Base-by-base conservation (phyloP, 2,888 invertebrate genomes). In the Drosophila robusta region DNA sequence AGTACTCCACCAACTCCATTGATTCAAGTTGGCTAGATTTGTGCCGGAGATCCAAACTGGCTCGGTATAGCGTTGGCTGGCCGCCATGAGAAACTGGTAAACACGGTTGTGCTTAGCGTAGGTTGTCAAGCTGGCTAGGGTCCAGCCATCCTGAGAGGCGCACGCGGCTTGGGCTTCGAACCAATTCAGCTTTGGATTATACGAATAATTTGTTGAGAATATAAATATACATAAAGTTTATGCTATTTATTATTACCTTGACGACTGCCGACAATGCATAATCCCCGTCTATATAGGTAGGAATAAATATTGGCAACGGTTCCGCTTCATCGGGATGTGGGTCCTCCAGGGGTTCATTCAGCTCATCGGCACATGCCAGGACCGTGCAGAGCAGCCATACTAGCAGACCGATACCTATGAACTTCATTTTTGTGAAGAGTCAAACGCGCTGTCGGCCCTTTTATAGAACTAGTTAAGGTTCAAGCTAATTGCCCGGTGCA, bases 361-460 rank as follows among this genome's bases (percentile, higher is more conserved):
- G 22, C 6, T 41, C 22, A n/a, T 32, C 24, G 11, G 61, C 57
- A 18, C 4, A 38, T 1, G 51, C 14, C 44, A 61, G 2, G 6
- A 38, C 9, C 11, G 49, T 12, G 29, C 51, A 32, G 22, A 70
- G 47, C 51, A 64, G 16, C 34, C 42, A 63, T 22, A 22, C 22
- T 3, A 71, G 16, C 18, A 63, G 11, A 56, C 49, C 34, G 0
- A 70, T 6, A 50, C 16, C 44, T 34, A 63, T 22, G 4, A 47
- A 73, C 60, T 74, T 66, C 74, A 76, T 51, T 74, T 62, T 64
- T 74, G 34, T 41, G 5, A 22, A 24, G n/a, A 12, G 5, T 41
- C 0, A 7, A 12, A 14, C 2, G 4, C 24, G 5, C 60, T 36
- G 1, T 0, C 16, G 14, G 18, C 39, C 32, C 47, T 70, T 77